Evolutionary conservation across 2,797 vertebrate genomes (phyloP).

Genomic region (Diplodus puntazzo): DNA sequence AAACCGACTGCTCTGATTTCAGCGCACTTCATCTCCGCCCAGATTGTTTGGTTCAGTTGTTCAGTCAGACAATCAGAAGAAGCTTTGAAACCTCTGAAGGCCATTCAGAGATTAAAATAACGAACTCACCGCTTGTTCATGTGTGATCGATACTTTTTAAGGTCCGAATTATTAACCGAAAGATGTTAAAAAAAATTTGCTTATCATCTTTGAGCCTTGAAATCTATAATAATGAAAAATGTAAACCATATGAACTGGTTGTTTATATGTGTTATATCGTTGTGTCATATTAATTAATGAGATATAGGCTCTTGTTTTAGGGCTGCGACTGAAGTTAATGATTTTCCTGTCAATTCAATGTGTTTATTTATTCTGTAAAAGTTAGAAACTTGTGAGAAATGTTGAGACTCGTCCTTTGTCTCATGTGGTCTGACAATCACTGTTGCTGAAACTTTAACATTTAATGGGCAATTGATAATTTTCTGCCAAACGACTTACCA

Average conservation of each 20-base stretch:
- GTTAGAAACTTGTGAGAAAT: too few species aligned
- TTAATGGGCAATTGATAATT: too few species aligned
- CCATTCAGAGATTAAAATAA: constrained; percentile 20
- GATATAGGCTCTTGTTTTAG: too few species aligned
- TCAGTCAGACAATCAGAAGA: constrained; percentile 52
- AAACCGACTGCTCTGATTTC: constrained; percentile 70
- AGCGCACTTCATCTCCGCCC: constrained; percentile 58
- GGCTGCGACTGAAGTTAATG: too few species aligned
- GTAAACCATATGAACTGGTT: neutral
- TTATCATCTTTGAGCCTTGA: neutral
- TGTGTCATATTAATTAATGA: too few species aligned
- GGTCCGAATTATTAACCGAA: neutral
- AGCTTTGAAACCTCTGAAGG: constrained; percentile 23
- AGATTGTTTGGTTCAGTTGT: constrained; percentile 32
- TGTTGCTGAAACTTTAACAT: too few species aligned
- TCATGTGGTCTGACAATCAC: too few species aligned
- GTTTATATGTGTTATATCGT: neutral
- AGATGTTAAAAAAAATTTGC: neutral
- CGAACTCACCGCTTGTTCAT: neutral
- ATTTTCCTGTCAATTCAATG: too few species aligned
- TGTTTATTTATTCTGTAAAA: too few species aligned
- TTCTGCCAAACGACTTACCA: too few species aligned
- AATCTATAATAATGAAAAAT: neutral
- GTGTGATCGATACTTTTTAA: neutral
- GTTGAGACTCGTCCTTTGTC: too few species aligned